These are phyloP conservation scores for Spialia ferax DNA, from an alignment of 2,888 invertebrate species.

Conservation along the genomic window DNA sequence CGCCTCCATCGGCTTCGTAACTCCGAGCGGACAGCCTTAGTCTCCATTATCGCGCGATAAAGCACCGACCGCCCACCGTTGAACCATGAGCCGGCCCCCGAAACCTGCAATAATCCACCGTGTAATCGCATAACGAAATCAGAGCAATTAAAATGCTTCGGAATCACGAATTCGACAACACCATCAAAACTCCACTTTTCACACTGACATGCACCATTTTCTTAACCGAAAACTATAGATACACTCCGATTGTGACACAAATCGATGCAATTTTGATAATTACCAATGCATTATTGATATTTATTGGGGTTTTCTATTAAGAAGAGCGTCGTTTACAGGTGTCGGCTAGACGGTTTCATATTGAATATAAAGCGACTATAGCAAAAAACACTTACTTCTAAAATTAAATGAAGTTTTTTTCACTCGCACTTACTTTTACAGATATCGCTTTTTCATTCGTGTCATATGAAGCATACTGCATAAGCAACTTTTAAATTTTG, in stretches of 20 bases:
- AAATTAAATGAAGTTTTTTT: neutral
- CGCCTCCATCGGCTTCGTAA: constrained; percentile 93
- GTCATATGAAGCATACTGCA: too few species aligned
- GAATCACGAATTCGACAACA: constrained; percentile 62
- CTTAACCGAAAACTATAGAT: constrained; percentile 10
- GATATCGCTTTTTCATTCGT: neutral
- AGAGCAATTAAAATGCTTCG: constrained; percentile 77
- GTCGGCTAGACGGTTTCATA: constrained; percentile 69
- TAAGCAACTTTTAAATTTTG: neutral
- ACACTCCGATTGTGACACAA: constrained; percentile 22
- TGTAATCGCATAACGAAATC: constrained; percentile 64
- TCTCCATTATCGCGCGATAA: constrained; percentile 90
- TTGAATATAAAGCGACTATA: constrained; percentile 53
- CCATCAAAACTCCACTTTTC: constrained; percentile 46
- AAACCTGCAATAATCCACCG: constrained; percentile 66
- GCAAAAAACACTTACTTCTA: neutral
- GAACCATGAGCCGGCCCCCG: constrained; percentile 70
- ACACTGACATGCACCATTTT: constrained; percentile 48
- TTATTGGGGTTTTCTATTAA: constrained; percentile 60
- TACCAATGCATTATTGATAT: constrained; percentile 69
- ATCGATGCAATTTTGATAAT: constrained; percentile 48
- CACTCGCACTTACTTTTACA: neutral
- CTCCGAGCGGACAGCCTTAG: constrained; percentile 97
- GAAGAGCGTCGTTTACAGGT: constrained; percentile 66
- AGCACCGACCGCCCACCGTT: constrained; percentile 52